Base-by-base conservation (phyloP, 2,113 vertebrate genomes). In the Sebastes schlegelii region DNA sequence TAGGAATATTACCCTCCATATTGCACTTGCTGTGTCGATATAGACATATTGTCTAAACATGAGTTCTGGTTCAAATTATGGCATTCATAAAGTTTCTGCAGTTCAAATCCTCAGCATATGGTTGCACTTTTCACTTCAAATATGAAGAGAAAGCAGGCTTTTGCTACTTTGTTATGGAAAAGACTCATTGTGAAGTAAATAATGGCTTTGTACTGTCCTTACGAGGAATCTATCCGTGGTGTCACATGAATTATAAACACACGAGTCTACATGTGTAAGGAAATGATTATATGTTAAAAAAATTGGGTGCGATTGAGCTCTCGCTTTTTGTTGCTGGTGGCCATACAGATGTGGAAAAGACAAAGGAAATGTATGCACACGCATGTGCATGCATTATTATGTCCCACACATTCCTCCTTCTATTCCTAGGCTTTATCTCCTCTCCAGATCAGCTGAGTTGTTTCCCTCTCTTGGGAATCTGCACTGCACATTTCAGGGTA, bases 201-300 rank as follows among this genome's bases (percentile, higher is more conserved):
- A 79, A 90, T 66, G 62, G 69, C 73, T 89, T 89, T 85, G 83
- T 84, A 77, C 67, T 83, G 75, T 90, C 86, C 63, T 89, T 68
- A 81, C 77, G 82, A 71, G 63, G 5, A 61, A 82, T 88, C 91
- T 91, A 89, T 92, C 86, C 90, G 89, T 84, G 14, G 86, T 85
- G 88, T 90, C 82, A 74, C 80, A 82, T 86, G 74, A 89, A 91
- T 83, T 86, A 77, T 77, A 77, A 88, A 88, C 82, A 84, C 83
- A 83, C 72, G 55, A 54, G 62, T 72, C 11, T 83, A 78, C 66
- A 72, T 85, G 84, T 69, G 79, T 48, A 70, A 69, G 69, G 74
- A 74, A 80, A 82, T 78, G 51, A 83, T 88, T 86, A 87, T 74
- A 48, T 57, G 52, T 75, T 71, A 7, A 65, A 79, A n/a, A 76